Percentiles rank a stretch among this genome's conserved stretches.
These are phyloP conservation scores for Lophius americanus DNA, from an alignment of 2,797 vertebrate genomes.

Conservation along the genomic window DNA sequence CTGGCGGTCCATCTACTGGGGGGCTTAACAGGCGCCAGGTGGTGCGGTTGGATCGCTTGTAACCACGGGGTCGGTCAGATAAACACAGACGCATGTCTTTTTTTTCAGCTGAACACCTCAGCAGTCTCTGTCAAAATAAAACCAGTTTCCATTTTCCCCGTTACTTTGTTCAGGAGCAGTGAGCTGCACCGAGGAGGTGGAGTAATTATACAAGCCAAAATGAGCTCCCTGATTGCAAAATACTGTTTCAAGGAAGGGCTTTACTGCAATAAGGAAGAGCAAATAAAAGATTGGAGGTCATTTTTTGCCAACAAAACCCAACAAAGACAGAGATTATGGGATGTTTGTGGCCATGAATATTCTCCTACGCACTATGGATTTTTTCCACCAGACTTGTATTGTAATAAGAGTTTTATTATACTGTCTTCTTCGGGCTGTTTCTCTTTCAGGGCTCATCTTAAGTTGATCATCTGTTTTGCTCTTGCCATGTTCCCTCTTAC, in stretches of 20 bases:
- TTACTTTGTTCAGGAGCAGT: conserved; percentile 65
- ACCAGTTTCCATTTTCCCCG: conserved; percentile 57
- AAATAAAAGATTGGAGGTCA: neutral
- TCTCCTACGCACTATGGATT: conserved; percentile 7
- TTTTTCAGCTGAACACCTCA: conserved; percentile 60
- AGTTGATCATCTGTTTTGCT: too few species aligned
- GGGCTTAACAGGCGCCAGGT: conserved; percentile 61
- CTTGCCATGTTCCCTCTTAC: too few species aligned
- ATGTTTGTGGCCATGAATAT: conserved; percentile 23
- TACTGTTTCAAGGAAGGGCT: conserved; percentile 56
- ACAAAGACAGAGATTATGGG: conserved; percentile 12
- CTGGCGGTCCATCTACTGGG: conserved; percentile 46
- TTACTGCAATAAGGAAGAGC: conserved; percentile 36
- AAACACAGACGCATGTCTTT: conserved; percentile 28
- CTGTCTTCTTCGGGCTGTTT: too few species aligned
- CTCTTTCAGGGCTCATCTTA: too few species aligned
- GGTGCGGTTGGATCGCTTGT: conserved; percentile 63
- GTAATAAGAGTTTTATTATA: too few species aligned
- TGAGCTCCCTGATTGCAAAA: conserved; percentile 66
- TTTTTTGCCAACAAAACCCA: conserved; percentile 10
- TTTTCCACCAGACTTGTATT: neutral
- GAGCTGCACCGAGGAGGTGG: conserved; percentile 59
- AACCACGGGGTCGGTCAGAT: conserved; percentile 60
- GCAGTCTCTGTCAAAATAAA: conserved; percentile 58
- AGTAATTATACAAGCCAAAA: conserved; percentile 68